Base-by-base conservation (phyloP, 1,140 invertebrate species). In the Pseudomyrmex sp. region DNA sequence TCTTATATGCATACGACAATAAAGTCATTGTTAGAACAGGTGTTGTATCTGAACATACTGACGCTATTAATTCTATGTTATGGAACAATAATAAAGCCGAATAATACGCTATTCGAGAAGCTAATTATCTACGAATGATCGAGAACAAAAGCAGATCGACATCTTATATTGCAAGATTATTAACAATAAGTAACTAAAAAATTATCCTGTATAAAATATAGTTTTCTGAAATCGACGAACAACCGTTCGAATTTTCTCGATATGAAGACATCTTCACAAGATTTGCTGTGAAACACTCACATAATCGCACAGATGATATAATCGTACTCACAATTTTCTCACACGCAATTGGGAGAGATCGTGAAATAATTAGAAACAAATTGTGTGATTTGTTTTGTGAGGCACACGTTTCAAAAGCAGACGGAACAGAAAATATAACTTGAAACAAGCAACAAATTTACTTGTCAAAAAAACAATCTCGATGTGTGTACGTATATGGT, bases 1-100 rank as follows among this genome's bases (percentile, higher is more conserved):
- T 94, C 93, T 68, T 58, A 20, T 75, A 79, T 90, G 75, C 85
- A 61, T 77, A 82, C 85, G 73, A 90, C 88, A 87, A 89, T 59
- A 80, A 61, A 86, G 79, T 88, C 56, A 86, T 73, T 85, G 88
- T 84, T 87, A 85, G 74, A 79, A 87, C 82, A 89, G 87, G 65
- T 85, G 88, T 56, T 80, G 65, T 18, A 80, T 76, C 20, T 77
- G 62, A 80, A 35, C 72, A 48, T 82, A 48, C 15, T 20, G 50
- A 61, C 18, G 23, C 77, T 62, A 83, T 85, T 85, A 85, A 58
- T 20, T 56, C 26, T 85, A 26, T 26, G 74, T 82, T 54, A 66
- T n/a, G 50, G 72, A 77, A 85, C 73, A 77, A 85, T 35, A 35
- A 35, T 77, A 20, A 56, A 84, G 26, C 62, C 44, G 3, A 8